phyloP scores from a whole-genome alignment of 2,888 invertebrate genomes.

The Melangyna quadrimaculata region DNA sequence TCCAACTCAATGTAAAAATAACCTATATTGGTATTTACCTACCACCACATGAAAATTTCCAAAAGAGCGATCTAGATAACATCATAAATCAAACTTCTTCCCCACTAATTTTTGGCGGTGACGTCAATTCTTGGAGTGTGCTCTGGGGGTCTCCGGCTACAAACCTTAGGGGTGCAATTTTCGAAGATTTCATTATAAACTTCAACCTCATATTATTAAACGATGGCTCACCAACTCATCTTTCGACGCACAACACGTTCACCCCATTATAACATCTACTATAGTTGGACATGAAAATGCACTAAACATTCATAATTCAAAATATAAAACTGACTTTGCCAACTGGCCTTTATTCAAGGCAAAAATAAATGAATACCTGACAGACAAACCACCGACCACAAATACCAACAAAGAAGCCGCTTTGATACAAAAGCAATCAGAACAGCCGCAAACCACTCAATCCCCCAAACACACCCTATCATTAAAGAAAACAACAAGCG shows the following conservation, averaged over 20 bases:
- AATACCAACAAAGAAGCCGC: constrained; percentile 8
- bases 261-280: background rate
- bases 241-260: constrained; percentile 35
- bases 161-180: constrained; percentile 15
- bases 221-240: constrained; percentile 34
- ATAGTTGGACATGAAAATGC: background rate
- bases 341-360: background rate
- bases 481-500: background rate
- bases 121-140: constrained; percentile 37
- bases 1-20: constrained; percentile 11
- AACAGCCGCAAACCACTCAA: background rate
- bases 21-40: constrained; percentile 40
- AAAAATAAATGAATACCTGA: background rate
- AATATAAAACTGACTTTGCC: constrained; percentile 2
- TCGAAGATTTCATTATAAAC: constrained; percentile 29
- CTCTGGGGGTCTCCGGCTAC: constrained; percentile 25
- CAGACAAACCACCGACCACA: background rate
- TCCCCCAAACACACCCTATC: background rate
- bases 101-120: constrained; percentile 20
- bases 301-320: background rate
- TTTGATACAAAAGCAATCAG: background rate
- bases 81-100: background rate
- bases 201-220: constrained; percentile 30
- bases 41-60: constrained; percentile 21
- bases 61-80: background rate